These are phyloP conservation scores for Muntiacus reevesi DNA, from an alignment of 2,113 vertebrate genomes.

Conservation along the genomic window DNA sequence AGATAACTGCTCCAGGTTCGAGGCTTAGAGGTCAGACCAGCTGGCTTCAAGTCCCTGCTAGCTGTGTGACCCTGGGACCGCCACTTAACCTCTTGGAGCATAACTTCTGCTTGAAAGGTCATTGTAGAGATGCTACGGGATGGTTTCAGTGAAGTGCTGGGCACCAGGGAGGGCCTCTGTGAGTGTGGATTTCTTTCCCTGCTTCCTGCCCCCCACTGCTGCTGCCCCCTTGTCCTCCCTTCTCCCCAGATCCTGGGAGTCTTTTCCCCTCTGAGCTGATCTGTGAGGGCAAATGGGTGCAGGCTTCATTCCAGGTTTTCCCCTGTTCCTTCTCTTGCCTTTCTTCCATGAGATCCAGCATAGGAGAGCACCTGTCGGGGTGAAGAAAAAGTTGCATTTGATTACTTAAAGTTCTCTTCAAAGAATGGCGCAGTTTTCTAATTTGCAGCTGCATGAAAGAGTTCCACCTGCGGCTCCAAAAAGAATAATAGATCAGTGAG, in stretches of 20 bases:
- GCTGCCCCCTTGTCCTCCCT: background rate
- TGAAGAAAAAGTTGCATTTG: background rate
- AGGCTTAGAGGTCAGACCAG: background rate
- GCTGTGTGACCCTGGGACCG: background rate
- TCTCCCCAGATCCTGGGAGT: background rate
- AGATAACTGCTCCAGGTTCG: background rate
- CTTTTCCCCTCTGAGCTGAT: fast-evolving
- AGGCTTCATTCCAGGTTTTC: background rate
- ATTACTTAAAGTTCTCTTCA: slow-evolving; percentile 70
- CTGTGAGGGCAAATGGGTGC: fast-evolving
- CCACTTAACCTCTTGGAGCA: background rate
- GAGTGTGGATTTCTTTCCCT: background rate
- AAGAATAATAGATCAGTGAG: slow-evolving; percentile 84
- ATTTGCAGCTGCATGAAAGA: slow-evolving; percentile 73
- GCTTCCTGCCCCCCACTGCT: fast-evolving
- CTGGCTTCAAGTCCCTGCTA: background rate
- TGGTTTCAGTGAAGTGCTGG: background rate
- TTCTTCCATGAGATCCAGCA: background rate
- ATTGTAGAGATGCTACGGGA: background rate
- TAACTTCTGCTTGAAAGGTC: background rate
- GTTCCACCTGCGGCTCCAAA: slow-evolving; percentile 67
- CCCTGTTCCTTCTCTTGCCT: background rate
- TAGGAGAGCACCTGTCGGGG: background rate
- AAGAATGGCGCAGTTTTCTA: slow-evolving; percentile 51
- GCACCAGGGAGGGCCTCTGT: background rate